Evolutionary conservation across 2,888 invertebrate species (phyloP).

Genomic region (Serrognathus titanus): DNA sequence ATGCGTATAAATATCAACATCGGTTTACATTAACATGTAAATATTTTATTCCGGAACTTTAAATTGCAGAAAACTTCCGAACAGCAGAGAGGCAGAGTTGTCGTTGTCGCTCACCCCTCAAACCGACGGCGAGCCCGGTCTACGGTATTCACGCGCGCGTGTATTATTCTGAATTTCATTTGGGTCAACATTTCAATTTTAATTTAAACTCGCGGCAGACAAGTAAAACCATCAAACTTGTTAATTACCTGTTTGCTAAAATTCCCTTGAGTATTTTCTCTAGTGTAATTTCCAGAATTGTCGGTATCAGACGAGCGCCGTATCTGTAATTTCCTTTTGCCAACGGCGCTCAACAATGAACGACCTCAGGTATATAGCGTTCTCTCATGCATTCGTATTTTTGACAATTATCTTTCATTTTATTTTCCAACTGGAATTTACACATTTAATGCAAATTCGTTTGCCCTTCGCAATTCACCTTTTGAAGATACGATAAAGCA

Average conservation of each 20-base stretch:
- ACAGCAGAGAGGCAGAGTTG: too few species aligned
- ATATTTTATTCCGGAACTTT: conserved; percentile 8
- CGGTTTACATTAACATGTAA: conserved; percentile 8
- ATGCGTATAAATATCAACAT: too few species aligned
- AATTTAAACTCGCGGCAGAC: conserved; percentile 41
- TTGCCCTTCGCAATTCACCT: too few species aligned
- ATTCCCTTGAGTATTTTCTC: conserved; percentile 48
- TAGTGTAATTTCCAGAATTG: conserved; percentile 49
- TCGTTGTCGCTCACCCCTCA: conserved; percentile 9
- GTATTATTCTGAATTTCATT: conserved; percentile 36
- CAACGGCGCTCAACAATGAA: conserved; percentile 30
- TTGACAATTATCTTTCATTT: conserved; percentile 17
- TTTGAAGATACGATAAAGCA: too few species aligned
- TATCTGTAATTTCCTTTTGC: conserved; percentile 44
- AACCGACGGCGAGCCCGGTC: conserved; percentile 1
- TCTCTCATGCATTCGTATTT: conserved; percentile 14
- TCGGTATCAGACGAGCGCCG: conserved; percentile 44
- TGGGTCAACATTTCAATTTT: conserved; percentile 47
- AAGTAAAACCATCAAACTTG: conserved; percentile 50
- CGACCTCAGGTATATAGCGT: conserved; percentile 25
- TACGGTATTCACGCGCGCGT: conserved; percentile 10
- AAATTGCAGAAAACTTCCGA: too few species aligned
- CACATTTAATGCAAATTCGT: too few species aligned
- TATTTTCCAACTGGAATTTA: background rate
- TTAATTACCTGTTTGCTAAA: conserved; percentile 51